phyloP scores from a whole-genome alignment of 2,888 invertebrate genomes.

The Sialis lutaria region DNA sequence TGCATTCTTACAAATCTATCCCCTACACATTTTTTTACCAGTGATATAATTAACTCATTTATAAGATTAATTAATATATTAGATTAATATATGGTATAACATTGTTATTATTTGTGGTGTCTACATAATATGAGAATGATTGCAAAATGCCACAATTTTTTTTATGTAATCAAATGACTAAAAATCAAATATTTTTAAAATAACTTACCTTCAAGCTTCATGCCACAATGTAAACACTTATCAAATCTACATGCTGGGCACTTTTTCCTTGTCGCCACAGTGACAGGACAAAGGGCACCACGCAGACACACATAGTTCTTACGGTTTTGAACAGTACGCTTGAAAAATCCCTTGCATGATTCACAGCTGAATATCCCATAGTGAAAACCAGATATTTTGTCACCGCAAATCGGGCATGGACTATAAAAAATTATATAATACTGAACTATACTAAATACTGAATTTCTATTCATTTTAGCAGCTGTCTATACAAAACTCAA shows the following conservation, averaged over 20 bases:
- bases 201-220: slow-evolving; percentile 76
- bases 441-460: neutral
- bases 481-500: neutral
- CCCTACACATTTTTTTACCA: no score
- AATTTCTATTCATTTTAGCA: neutral
- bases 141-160: no score
- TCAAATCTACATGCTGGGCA: slow-evolving; percentile 95
- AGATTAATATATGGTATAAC: no score
- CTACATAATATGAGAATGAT: no score
- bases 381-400: slow-evolving; percentile 92
- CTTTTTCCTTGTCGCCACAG: slow-evolving; percentile 85
- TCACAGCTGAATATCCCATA: slow-evolving; percentile 98
- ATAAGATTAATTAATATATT: no score
- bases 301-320: slow-evolving; percentile 90
- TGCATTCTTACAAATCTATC: no score
- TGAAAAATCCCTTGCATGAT: slow-evolving; percentile 96
- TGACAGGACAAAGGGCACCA: slow-evolving; percentile 82
- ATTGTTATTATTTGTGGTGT: no score
- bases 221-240: slow-evolving; percentile 87
- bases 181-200: neutral
- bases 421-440: slow-evolving; percentile 27
- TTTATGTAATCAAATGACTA: neutral
- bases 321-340: slow-evolving; percentile 94
- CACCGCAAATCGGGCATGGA: slow-evolving; percentile 89
- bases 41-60: no score